Evolutionary conservation across 2,888 invertebrate species (phyloP), one percentile per base, ranked within the genome.

Genomic region (Thereva nobilitata): DNA sequence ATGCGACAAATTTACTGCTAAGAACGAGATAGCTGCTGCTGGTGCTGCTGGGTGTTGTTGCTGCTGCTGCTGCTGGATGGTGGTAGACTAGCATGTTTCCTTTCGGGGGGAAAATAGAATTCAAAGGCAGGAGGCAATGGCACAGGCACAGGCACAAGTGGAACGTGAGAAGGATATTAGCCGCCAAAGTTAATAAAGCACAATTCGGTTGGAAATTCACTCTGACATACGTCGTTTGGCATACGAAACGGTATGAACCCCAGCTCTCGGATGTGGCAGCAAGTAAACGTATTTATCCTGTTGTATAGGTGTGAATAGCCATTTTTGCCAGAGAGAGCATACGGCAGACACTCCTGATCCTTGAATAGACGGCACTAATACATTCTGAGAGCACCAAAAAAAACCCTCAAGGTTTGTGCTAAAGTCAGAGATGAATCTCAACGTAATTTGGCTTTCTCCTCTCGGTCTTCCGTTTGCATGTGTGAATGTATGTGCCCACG

Each of bases 141-240:
- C 12, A 50, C n/a, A 41, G 35, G 42, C 8, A 34, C 10, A 44
- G 23, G 45, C 45, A 41, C 8, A 61, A 34, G 40, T 7, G 61
- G 40, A 41, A 50, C 50, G 61, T 52, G 64, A 44, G 42, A 41
- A 40, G 64, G 53, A 64, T 64, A 53, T 64, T 53, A 64, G 61
- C 53, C 64, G 44, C 64, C 44, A 64, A 64, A 64, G 64, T 64
- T 64, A 64, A 64, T 64, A 64, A 64, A 64, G 53, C 53, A 64
- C 64, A 64, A 64, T 64, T 64, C 64, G 37, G 52, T 53, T 41
- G 41, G 53, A 64, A 64, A 64, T 64, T 53, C 64, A 44, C 52
- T 50, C 53, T 53, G 53, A 52, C 50, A 42, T 53, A 44, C 49
- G 50, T 61, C 49, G 61, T 50, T 61, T 41, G 50, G 61, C 61